Base-by-base conservation (phyloP, 53 echinoderm and acorn worm genomes). In the Temnopleurus reevesii region DNA sequence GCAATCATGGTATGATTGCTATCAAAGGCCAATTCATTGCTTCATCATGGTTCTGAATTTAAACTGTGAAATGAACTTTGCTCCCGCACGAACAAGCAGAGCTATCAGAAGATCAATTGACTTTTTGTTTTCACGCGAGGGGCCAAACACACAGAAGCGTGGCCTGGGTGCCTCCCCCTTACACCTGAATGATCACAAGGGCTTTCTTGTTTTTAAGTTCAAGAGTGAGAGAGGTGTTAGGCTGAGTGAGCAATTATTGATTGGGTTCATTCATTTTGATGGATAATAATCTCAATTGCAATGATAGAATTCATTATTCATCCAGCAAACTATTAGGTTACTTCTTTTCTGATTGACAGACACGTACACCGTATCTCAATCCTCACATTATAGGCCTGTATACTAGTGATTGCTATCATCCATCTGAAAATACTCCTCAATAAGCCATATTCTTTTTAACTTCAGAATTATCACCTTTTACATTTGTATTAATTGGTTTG, bases 241-340 rank as follows among this genome's bases (percentile, higher is more conserved):
- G 63, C 33, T 63, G 63, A 63, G 63, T 33, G 63, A 33, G 17
- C 63, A 63, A 33, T 63, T 33, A 63, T 63, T 63, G 33, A 63
- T 33, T 63, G 33, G 33, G 63, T 29, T 63, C 63, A 63, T 63
- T 34, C 63, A 31, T 63, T 63, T 63, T 63, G 30, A 63, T 63
- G 34, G 63, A 63, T 63, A 18, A 63, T 33, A 63, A 63, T 31
- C 33, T 13, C 13, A 63, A 63, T 63, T 63, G 63, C 29, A 59
- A 29, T 63, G 63, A 63, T 63, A 31, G 63, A 63, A 63, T 63
- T 30, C 33, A 63, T 33, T 4, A 30, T 63, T 15, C 13, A 33
- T 33, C n/a, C 30, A 10, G 61, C 30, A 61, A 61, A 31, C 12
- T 10, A 31, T 31, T 63, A 33, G n/a, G n/a, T n/a, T n/a, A 29